Conservation (phyloP, 35 echinoderm and acorn worm species). For the Lytechinus variegatus region DNA sequence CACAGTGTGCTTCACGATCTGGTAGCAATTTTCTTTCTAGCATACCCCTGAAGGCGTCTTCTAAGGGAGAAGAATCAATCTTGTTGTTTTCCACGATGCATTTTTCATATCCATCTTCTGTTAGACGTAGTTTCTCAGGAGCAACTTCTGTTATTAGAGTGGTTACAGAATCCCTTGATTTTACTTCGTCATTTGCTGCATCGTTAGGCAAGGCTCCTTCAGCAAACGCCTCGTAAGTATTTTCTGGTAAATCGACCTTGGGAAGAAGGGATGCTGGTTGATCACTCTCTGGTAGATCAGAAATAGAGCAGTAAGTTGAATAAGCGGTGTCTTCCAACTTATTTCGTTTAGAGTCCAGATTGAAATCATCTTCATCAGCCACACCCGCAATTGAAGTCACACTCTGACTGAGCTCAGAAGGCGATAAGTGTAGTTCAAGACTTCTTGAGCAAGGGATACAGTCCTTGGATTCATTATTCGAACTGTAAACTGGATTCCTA, state of each 20-base stretch:
- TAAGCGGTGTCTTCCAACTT: background rate
- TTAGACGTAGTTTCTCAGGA: no score
- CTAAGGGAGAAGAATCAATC: no score
- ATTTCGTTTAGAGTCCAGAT: no score
- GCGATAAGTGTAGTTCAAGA: background rate
- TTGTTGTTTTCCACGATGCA: no score
- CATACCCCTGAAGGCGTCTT: no score
- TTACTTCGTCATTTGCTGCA: background rate
- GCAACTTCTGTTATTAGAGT: no score
- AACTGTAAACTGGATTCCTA: background rate
- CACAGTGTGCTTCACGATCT: no score
- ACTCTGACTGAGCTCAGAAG: background rate
- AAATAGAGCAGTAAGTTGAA: background rate
- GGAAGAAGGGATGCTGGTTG: background rate
- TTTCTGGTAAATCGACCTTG: background rate
- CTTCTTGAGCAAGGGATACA: background rate
- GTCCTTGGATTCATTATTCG: background rate
- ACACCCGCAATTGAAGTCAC: background rate
- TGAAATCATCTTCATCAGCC: no score
- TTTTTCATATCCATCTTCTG: no score
- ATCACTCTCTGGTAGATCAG: background rate
- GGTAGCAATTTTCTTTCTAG: no score
- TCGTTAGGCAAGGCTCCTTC: background rate
- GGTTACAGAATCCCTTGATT: background rate
- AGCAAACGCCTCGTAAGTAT: background rate